These are phyloP conservation scores for Bugula neritina DNA, from an alignment of 2,888 invertebrate species.

Conservation along the genomic window DNA sequence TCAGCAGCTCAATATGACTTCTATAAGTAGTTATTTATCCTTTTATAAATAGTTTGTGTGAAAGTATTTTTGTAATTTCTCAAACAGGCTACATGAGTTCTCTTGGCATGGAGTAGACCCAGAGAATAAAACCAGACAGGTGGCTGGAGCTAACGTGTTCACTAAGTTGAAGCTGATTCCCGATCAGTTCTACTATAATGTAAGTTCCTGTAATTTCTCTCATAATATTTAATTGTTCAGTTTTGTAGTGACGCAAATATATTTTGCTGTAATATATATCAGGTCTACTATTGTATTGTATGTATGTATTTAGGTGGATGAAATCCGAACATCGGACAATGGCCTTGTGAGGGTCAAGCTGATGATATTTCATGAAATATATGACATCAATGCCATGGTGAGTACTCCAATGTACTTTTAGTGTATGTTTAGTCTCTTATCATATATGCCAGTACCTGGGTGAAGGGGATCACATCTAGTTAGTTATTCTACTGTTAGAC, in stretches of 20 bases:
- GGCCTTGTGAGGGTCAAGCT: conserved; percentile 48
- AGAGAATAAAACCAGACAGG: conserved; percentile 40
- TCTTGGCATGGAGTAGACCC: conserved; percentile 50
- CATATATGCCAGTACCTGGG: too few relatives aligned
- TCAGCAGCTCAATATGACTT: too few relatives aligned
- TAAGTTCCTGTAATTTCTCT: conserved; percentile 32
- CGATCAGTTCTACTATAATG: conserved; percentile 51
- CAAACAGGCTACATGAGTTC: conserved; percentile 48
- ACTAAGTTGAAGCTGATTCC: conserved; percentile 45
- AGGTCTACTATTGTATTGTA: background rate
- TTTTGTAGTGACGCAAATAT: background rate
- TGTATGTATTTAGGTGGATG: conserved; percentile 39
- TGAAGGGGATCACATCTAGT: too few relatives aligned
- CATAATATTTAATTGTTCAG: too few relatives aligned
- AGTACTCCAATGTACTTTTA: too few relatives aligned
- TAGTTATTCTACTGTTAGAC: too few relatives aligned
- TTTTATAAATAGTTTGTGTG: too few relatives aligned
- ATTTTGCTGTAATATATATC: background rate
- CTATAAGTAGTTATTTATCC: too few relatives aligned
- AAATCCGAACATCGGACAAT: conserved; percentile 48
- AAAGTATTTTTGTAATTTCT: too few relatives aligned
- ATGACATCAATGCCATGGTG: conserved; percentile 47
- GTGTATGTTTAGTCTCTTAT: too few relatives aligned
- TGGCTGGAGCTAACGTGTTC: conserved; percentile 37
- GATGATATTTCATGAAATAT: conserved; percentile 48